phyloP scores from a whole-genome alignment of 2,888 invertebrate species.

The Margaritifera margaritifera region DNA sequence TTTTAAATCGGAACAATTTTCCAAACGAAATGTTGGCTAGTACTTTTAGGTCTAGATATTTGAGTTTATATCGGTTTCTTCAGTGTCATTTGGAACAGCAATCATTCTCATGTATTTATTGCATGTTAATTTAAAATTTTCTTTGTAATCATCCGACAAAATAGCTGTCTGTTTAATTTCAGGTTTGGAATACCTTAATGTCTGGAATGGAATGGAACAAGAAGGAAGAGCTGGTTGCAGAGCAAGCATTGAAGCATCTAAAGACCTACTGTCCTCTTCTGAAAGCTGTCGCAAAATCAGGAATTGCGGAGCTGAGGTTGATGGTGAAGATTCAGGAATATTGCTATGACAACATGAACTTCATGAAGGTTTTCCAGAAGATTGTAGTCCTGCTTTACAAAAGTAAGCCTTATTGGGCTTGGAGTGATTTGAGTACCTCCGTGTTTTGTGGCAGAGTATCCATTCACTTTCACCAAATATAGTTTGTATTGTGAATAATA shows the following conservation, averaged over 20 bases:
- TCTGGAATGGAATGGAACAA: constrained; percentile 98
- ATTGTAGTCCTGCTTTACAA: constrained; percentile 97
- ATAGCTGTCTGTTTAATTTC: constrained; percentile 7
- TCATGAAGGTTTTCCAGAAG: constrained; percentile 98
- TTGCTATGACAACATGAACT: constrained; percentile 99
- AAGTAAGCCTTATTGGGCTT: constrained; percentile 76
- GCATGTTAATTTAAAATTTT: neutral
- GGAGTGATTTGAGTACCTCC: neutral
- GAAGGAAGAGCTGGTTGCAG: constrained; percentile 96
- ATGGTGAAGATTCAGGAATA: constrained; percentile 96
- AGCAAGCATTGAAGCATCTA: constrained; percentile 85
- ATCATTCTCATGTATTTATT: neutral
- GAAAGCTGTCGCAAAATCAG: constrained; percentile 88
- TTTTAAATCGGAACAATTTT: no score
- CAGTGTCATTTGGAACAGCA: neutral
- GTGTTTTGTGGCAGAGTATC: neutral
- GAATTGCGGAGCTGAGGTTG: constrained; percentile 89
- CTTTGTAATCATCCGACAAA: neutral
- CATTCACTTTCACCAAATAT: no score
- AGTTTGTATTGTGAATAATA: no score
- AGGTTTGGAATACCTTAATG: constrained; percentile 97
- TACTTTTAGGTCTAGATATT: neutral
- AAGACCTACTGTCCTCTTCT: constrained; percentile 87
- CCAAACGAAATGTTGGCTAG: no score
- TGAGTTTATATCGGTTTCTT: neutral